Evolutionary conservation across 2,113 vertebrate genomes (phyloP).

Genomic region (Piliocolobus tephrosceles): DNA sequence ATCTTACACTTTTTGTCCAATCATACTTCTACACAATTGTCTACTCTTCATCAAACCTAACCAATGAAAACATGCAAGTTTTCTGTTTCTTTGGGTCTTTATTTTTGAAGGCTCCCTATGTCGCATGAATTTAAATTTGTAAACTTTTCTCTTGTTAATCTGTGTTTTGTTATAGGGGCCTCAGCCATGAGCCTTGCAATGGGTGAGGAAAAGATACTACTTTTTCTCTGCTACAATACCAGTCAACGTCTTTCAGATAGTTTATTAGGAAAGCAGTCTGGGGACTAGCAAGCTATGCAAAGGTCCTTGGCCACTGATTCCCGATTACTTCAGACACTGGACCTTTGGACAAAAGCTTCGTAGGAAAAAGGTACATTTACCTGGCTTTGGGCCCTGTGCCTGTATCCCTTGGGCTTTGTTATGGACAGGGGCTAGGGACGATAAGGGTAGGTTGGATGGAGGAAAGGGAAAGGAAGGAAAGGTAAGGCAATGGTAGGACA

Average conservation of each 20-base stretch:
- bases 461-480: not conserved
- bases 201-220: not conserved
- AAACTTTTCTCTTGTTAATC: not conserved
- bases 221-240: not conserved
- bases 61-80: not conserved
- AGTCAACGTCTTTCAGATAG: not conserved
- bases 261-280: conserved; percentile 28
- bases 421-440: not conserved
- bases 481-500: not conserved
- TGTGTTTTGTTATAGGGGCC: not conserved
- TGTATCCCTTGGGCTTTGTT: not conserved
- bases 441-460: not conserved
- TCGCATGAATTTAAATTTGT: not conserved
- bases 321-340: not conserved
- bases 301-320: not conserved
- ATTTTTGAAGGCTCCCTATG: not conserved
- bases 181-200: not conserved
- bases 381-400: not conserved
- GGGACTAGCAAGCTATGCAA: not conserved
- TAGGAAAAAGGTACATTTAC: not conserved
- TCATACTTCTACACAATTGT: not conserved
- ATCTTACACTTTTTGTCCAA: not conserved
- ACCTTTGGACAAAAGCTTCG: not conserved
- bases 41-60: not conserved
- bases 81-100: not conserved